Base-by-base conservation (phyloP, 2,797 vertebrate species). In the Ptychobarbus kaznakovi region DNA sequence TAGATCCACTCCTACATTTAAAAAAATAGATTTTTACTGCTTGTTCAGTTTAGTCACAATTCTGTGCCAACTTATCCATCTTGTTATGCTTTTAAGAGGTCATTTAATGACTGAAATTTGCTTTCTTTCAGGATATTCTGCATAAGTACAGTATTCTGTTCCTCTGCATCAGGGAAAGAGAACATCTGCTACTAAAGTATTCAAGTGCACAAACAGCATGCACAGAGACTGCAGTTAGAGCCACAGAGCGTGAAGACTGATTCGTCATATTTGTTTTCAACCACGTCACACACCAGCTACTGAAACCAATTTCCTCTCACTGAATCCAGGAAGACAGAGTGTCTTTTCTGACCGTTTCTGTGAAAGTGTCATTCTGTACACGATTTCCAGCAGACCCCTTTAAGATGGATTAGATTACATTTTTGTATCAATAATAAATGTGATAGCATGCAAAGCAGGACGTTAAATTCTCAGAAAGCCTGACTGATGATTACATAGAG, bases 171-270 rank as follows among this genome's bases (percentile, higher is more conserved):
- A 76, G 42, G 20, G 28, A 75, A 75, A 66, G 32, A 51, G 72
- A 83, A 76, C 81, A 83, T 83, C 72, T 66, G 81, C 81, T 83
- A 49, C 72, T 75, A 40, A 75, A 83, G 42, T 75, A 83, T 83
- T 83, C 72, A 75, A 83, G 28, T 63, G 44, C 42, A 76, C 22
- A 75, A 40, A 65, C 28, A 65, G 81, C 70, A 83, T 12, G 56
- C 13, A 66, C 6, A 46, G 72, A 65, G 42, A 75, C 42, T 46
- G 28, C 58, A 75, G 70, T 76, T 7, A 83, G 28, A 66, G 82
- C 44, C 82, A 76, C 16, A 11, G 44, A 75, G 58, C 15, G 9
- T 76, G 28, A 74, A 74, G 42, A 65, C 28, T 63, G 42, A 25
- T 74, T 32, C 11, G 7, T n/a, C 22, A 46, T 42, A 66, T 83